Base-by-base conservation (phyloP, 2,888 invertebrate genomes). In the Xanthia togata region DNA sequence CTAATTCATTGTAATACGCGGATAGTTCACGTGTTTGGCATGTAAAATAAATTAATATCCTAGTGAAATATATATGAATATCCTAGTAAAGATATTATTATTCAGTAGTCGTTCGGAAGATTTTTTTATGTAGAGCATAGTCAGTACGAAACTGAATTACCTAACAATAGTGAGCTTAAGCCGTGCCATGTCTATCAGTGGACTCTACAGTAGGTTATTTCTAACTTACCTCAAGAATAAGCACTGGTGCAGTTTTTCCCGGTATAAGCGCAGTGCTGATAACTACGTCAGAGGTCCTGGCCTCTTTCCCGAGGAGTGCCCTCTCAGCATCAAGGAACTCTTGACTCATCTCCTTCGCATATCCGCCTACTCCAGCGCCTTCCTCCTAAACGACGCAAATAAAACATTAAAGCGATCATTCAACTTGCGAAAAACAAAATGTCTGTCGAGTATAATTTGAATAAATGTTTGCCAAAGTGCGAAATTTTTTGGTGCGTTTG, bases 191-290 rank as follows among this genome's bases (percentile, higher is more conserved):
- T n/a, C 31, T 11, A 23, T 8, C 23, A n/a, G 14, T 55, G n/a
- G 20, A 53, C 8, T 31, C 8, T 50, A 41, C 4, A 47, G 4
- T 23, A 60, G 6, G 0, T 9, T 9, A 0, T 0, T 60, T 59
- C 1, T 9, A 31, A 31, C 63, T 67, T 92, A 98, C 98, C 97
- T 98, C 98, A 74, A 98, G 96, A 87, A 99, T 98, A 23, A 99
- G 97, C 72, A 98, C 89, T 0, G 99, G 99, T 0, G 99, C 99
- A 70, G 97, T 98, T 93, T 98, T 98, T 68, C 98, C 99, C 23
- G 99, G 99, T 88, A 99, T 98, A 23, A 99, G 97, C 9, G 99
- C 99, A 1, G 99, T 99, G n/a, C 98, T 97, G 90, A 99, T 98
- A 86, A 99, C 97, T 59, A 99, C 97, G 91, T 99, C 99, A 0